phyloP scores from a whole-genome alignment of 1,140 invertebrate species.

The Drosophila fuyamai region DNA sequence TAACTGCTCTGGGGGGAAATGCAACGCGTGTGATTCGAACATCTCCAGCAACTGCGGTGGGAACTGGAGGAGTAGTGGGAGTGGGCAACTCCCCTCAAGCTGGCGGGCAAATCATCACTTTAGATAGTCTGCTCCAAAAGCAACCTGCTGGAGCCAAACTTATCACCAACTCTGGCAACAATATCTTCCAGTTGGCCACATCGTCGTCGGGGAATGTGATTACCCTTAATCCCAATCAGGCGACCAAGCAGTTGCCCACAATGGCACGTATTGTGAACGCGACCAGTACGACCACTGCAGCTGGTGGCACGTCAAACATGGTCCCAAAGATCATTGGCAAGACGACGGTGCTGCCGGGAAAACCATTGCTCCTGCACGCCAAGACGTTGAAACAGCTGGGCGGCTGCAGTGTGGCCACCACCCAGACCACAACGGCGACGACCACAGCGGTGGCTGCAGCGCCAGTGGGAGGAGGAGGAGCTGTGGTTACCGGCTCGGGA shows the following conservation, averaged over 20 bases:
- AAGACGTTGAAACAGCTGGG: slow-evolving; percentile 60
- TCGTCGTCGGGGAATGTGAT: slow-evolving; percentile 57
- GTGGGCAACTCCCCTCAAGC: slow-evolving; percentile 50
- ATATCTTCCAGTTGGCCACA: slow-evolving; percentile 59
- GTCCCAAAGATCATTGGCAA: slow-evolving; percentile 73
- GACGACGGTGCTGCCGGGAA: slow-evolving; percentile 85
- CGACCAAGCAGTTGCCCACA: slow-evolving; percentile 66
- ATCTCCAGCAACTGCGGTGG: slow-evolving; percentile 28
- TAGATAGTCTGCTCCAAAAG: slow-evolving; percentile 89
- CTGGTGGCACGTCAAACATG: slow-evolving; percentile 7
- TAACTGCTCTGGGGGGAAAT: slow-evolving; percentile 15
- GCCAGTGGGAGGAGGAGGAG: not conserved
- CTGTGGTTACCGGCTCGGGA: slow-evolving; percentile 8
- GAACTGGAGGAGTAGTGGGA: slow-evolving; percentile 12
- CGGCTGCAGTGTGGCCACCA: slow-evolving; percentile 20
- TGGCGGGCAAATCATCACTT: slow-evolving; percentile 88
- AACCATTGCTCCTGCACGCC: slow-evolving; percentile 84
- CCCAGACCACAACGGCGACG: slow-evolving; percentile 16
- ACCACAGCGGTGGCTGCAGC: slow-evolving; percentile 26
- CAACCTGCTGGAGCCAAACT: slow-evolving; percentile 45
- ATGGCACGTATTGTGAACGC: slow-evolving; percentile 83
- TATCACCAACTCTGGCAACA: slow-evolving; percentile 38
- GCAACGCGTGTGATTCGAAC: slow-evolving; percentile 57
- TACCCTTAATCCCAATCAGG: slow-evolving; percentile 40
- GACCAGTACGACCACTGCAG: slow-evolving; percentile 4